Conservation (phyloP, 2,113 vertebrate species). For the Terrapene triunguis region DNA sequence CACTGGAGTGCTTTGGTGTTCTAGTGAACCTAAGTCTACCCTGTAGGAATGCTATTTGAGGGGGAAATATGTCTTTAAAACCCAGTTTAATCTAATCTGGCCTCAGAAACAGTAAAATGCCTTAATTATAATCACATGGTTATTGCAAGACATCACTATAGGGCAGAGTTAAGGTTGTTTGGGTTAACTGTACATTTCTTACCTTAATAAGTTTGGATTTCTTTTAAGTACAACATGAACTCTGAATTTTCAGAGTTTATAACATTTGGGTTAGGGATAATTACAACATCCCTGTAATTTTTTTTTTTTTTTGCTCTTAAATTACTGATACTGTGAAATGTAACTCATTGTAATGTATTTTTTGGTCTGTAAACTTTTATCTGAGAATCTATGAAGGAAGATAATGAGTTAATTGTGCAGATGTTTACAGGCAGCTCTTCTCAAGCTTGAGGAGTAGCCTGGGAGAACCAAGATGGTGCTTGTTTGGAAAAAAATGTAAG, state of each 20-base stretch:
- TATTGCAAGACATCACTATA: background rate
- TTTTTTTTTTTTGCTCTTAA: background rate
- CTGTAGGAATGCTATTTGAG: background rate
- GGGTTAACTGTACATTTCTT: background rate
- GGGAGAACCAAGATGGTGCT: background rate
- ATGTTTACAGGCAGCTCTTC: background rate
- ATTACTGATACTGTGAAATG: background rate
- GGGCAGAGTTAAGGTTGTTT: background rate
- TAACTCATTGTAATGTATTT: background rate
- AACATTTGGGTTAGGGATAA: background rate
- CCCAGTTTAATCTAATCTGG: background rate
- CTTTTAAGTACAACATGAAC: background rate
- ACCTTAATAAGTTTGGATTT: background rate
- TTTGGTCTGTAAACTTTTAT: background rate
- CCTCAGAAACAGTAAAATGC: background rate
- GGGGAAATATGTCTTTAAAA: background rate
- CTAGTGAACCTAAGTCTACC: background rate
- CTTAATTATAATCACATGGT: background rate
- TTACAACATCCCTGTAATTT: background rate
- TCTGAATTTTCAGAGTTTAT: background rate
- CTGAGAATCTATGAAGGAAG: background rate
- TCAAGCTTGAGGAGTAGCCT: background rate
- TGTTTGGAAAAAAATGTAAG: background rate
- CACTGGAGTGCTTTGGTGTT: background rate
- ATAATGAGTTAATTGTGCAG: background rate